These are phyloP conservation scores for Paralichthys olivaceus DNA, from an alignment of 2,113 vertebrate species.

Conservation along the genomic window DNA sequence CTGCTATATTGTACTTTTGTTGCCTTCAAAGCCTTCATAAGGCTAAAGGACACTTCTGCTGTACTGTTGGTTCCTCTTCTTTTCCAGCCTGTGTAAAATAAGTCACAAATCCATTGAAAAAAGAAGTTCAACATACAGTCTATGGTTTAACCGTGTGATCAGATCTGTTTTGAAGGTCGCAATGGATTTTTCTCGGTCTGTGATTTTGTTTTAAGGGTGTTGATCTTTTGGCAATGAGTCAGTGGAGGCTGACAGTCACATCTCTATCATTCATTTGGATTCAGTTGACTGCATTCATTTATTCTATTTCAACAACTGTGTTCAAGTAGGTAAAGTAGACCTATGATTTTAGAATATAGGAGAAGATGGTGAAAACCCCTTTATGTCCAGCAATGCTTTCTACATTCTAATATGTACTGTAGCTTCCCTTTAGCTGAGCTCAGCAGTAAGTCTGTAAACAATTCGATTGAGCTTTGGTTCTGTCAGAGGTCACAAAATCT, in stretches of 20 bases:
- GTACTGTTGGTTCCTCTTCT: neutral
- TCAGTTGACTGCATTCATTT: neutral
- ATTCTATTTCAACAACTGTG: neutral
- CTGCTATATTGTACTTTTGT: slow-evolving; percentile 8
- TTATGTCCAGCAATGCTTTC: neutral
- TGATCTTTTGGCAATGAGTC: neutral
- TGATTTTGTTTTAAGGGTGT: neutral
- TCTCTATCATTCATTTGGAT: neutral
- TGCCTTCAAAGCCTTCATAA: neutral
- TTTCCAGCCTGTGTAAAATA: neutral
- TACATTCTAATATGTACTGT: neutral
- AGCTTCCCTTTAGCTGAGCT: neutral
- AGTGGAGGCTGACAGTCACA: neutral
- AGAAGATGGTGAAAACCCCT: too few species aligned
- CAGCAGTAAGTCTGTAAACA: neutral
- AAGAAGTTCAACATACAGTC: too few species aligned
- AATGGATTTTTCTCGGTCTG: neutral
- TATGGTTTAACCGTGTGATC: neutral
- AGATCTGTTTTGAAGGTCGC: neutral
- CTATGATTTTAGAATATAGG: too few species aligned
- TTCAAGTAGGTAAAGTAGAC: neutral
- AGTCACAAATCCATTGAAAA: neutral
- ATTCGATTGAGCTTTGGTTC: neutral
- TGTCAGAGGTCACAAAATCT: neutral
- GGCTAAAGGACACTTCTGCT: slow-evolving; percentile 11